Conservation (phyloP, 2,797 vertebrate genomes). For the Parauchenoglanis punctatus region DNA sequence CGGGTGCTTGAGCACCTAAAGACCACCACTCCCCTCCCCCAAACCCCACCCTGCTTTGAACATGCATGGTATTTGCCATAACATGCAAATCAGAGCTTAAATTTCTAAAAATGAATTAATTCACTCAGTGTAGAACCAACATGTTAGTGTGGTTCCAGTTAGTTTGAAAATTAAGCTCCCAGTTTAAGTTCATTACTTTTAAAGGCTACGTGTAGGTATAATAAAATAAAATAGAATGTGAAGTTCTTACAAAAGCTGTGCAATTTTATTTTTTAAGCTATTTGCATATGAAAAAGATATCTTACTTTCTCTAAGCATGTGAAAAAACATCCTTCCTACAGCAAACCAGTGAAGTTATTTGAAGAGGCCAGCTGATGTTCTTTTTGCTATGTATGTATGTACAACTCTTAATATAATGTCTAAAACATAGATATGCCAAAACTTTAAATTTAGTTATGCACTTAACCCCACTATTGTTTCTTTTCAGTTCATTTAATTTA, state of each 20-base stretch:
- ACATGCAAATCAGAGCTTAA: neutral
- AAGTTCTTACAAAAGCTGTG: neutral
- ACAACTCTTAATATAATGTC: constrained; percentile 9
- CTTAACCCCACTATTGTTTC: neutral
- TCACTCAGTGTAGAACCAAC: neutral
- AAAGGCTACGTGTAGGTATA: neutral
- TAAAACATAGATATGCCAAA: neutral
- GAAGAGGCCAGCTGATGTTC: neutral
- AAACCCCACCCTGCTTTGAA: too few relatives aligned
- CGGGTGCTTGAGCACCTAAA: too few relatives aligned
- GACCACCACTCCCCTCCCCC: too few relatives aligned
- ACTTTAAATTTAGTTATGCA: constrained; percentile 21
- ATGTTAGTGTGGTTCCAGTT: neutral
- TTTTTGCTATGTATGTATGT: constrained; percentile 6
- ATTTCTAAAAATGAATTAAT: neutral
- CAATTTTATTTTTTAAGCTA: neutral
- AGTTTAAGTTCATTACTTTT: neutral
- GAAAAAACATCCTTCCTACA: neutral
- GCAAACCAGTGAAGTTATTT: neutral
- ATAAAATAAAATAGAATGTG: neutral
- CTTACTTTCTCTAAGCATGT: neutral
- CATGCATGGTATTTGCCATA: neutral
- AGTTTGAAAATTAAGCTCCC: neutral
- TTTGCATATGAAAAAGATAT: neutral
- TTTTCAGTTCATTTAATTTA: constrained; percentile 18